These are phyloP conservation scores for Dasysyrphus albostriatus DNA, from an alignment of 2,888 invertebrate genomes.

Conservation along the genomic window DNA sequence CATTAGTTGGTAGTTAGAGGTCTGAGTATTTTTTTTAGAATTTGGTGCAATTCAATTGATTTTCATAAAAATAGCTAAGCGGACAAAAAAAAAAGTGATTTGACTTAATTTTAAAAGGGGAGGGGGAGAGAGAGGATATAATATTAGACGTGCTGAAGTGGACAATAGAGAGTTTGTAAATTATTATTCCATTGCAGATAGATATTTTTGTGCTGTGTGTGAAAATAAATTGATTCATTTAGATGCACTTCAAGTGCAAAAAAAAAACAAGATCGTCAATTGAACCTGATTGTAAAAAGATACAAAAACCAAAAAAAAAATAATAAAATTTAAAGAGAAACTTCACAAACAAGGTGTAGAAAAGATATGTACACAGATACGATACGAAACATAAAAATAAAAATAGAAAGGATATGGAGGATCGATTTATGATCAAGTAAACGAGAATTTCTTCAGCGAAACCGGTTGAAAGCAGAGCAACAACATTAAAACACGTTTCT, in stretches of 20 bases:
- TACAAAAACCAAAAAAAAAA: not conserved
- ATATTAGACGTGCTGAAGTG: not conserved
- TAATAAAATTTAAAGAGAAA: constrained; percentile 38
- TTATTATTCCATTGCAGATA: constrained; percentile 48
- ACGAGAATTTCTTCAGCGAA: constrained; percentile 63
- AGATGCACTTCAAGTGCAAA: constrained; percentile 38
- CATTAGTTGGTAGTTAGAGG: constrained; percentile 6
- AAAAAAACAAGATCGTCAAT: not conserved
- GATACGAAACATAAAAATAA: not conserved
- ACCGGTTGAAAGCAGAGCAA: constrained; percentile 74
- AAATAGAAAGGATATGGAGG: constrained; percentile 71
- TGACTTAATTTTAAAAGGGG: not conserved
- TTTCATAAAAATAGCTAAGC: constrained; percentile 26
- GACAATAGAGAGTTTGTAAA: constrained; percentile 51
- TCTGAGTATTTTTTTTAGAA: constrained; percentile 22
- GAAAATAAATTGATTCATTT: constrained; percentile 66
- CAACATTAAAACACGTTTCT: constrained; percentile 67
- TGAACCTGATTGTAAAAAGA: constrained; percentile 36
- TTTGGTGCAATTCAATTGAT: constrained; percentile 67
- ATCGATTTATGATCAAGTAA: constrained; percentile 74
- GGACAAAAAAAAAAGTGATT: constrained; percentile 1
- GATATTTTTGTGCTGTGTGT: constrained; percentile 50
- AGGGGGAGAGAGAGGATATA: no score
- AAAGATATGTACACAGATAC: constrained; percentile 21
- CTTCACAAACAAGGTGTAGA: constrained; percentile 39